Percentiles rank a stretch among this genome's conserved stretches.
Conservation (phyloP, 2,113 vertebrate genomes). For the Bucco capensis region DNA sequence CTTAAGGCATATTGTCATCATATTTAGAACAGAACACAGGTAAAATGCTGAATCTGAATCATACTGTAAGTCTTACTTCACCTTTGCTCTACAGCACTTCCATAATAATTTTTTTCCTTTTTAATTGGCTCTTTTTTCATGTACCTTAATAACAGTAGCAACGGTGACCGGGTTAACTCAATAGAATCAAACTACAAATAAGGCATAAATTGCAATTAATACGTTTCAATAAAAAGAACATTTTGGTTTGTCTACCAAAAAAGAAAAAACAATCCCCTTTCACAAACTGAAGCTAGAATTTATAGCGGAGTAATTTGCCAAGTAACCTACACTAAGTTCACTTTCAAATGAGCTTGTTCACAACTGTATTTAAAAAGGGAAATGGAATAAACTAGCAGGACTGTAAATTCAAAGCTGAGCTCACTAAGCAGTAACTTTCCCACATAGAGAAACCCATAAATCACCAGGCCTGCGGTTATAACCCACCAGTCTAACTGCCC, state of each 20-base stretch:
- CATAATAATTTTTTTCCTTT: neutral
- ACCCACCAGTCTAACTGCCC: neutral
- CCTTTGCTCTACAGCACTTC: neutral
- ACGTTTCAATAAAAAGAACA: neutral
- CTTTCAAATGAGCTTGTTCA: conserved; percentile 7
- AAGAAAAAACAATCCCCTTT: neutral
- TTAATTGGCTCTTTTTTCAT: neutral
- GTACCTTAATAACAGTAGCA: neutral
- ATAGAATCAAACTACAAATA: neutral
- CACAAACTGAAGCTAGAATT: neutral
- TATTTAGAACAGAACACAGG: neutral
- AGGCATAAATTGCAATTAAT: neutral
- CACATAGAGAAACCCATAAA: neutral
- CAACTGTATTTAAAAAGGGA: neutral
- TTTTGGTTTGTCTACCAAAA: neutral
- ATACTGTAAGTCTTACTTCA: neutral
- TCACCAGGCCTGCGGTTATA: neutral
- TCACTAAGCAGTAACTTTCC: neutral
- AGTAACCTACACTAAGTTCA: neutral
- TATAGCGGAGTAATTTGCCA: neutral
- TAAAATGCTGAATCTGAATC: neutral
- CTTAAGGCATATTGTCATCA: neutral
- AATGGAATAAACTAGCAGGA: neutral
- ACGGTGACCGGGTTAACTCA: neutral
- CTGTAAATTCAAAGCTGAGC: neutral